Base-by-base conservation (phyloP, 2,888 invertebrate genomes). In the Macrosoma leucophasiata region DNA sequence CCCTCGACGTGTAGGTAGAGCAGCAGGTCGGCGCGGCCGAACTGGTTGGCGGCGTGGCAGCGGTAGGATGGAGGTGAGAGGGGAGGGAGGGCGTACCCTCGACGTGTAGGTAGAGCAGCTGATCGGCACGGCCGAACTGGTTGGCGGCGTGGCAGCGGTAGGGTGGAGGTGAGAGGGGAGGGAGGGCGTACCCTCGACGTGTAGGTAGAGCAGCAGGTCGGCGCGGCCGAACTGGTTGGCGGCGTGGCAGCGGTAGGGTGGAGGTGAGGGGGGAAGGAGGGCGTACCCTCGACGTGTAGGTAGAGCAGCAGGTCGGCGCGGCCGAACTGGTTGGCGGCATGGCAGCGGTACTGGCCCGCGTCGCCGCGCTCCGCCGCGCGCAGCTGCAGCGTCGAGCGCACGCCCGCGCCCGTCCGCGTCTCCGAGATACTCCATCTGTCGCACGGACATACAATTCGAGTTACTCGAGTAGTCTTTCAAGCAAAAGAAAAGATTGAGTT, bases 101-200 rank as follows among this genome's bases (percentile, higher is more conserved):
- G 3, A 92, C 90, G 13, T 88, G 88, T 22, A 92, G 75, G 58
- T 86, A 87, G 50, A 91, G 84, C 9, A 86, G 61, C 47, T 87
- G 87, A 46, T 91, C 90, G 48, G 88, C 87, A 23, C 87, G 81
- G 1, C 92, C 92, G 52, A 87, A 90, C 13, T 86, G 87, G 69
- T 92, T 92, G 59, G 87, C 87, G 1, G 91, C 91, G 13, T 87
- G 85, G 57, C 92, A 92, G 50, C 88, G 87, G 68, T 92, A 92
- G n/a, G n/a, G n/a, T n/a, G n/a, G n/a, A n/a, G n/a, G n/a, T n/a
- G n/a, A n/a, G n/a, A n/a, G n/a, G n/a, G n/a, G n/a, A n/a, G n/a
- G n/a, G n/a, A n/a, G n/a, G n/a, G n/a, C 13, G 14, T 51, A 88
- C 88, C 88, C 77, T 91, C 91, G 3, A 92, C 90, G 13, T 88